These are phyloP conservation scores for Pongo pygmaeus DNA, from an alignment of 2,113 vertebrate species.

Conservation along the genomic window DNA sequence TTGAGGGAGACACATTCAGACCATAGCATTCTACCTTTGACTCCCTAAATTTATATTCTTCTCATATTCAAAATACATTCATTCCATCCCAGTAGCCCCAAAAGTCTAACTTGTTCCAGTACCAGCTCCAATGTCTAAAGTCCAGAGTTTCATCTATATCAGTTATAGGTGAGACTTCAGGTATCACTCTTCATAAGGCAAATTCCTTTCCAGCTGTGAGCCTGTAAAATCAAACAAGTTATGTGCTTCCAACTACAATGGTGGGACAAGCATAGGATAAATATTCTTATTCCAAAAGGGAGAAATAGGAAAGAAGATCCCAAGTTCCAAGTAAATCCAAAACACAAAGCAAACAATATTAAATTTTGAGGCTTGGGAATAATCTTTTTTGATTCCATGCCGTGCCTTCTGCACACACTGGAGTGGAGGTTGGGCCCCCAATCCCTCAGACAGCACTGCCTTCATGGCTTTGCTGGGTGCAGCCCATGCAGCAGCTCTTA, in stretches of 20 bases:
- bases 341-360: too few relatives aligned
- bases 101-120: background rate
- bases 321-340: background rate
- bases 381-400: too few relatives aligned
- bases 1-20: background rate
- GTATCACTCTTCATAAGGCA: background rate
- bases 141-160: background rate
- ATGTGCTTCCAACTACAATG: too few relatives aligned
- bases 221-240: background rate
- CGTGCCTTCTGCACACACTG: too few relatives aligned
- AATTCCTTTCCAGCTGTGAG: background rate
- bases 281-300: background rate
- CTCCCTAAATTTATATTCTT: background rate
- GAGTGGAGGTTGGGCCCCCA: too few relatives aligned
- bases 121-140: background rate
- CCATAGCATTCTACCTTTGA: background rate
- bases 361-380: too few relatives aligned
- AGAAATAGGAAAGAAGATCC: background rate
- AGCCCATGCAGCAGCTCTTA: too few relatives aligned
- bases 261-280: too few relatives aligned
- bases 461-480: too few relatives aligned
- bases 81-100: background rate
- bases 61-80: background rate
- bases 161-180: background rate
- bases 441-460: too few relatives aligned